Evolutionary conservation across 2,888 invertebrate species (phyloP).

Genomic region (Parnassius glacialis): DNA sequence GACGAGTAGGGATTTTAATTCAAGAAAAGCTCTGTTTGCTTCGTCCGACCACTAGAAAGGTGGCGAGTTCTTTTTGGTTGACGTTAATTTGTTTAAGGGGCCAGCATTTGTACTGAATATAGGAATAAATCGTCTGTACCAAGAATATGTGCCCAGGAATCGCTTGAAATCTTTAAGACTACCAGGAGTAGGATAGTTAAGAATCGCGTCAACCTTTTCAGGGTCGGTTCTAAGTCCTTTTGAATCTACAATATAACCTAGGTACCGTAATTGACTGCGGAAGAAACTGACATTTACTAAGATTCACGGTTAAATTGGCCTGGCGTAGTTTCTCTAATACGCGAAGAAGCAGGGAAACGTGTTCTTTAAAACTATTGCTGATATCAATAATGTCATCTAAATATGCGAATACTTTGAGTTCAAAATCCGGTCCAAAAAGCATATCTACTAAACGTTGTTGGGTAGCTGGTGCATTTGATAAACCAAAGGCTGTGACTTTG

Average conservation of each 20-base stretch:
- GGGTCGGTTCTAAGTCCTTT: conserved; percentile 34
- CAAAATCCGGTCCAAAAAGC: too few relatives aligned
- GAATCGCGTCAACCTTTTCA: conserved; percentile 32
- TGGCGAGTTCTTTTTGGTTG: too few relatives aligned
- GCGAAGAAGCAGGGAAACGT: too few relatives aligned
- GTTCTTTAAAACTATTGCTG: conserved; percentile 1
- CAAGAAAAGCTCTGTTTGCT: conserved; percentile 29
- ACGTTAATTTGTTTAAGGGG: conserved; percentile 8
- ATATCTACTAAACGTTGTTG: too few relatives aligned
- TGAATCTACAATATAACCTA: conserved; percentile 21
- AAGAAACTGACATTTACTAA: conserved; percentile 34
- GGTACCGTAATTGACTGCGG: conserved; percentile 21
- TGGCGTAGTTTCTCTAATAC: conserved; percentile 21
- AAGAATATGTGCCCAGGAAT: conserved; percentile 36
- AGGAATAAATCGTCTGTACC: conserved; percentile 35
- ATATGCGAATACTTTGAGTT: too few relatives aligned
- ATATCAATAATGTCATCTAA: conserved; percentile 33
- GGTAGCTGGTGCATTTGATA: too few relatives aligned
- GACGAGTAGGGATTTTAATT: conserved; percentile 28
- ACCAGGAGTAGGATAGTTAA: conserved; percentile 33
- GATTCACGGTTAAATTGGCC: conserved; percentile 30
- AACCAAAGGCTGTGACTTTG: too few relatives aligned
- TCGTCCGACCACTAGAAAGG: background rate
- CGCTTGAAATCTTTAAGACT: conserved; percentile 13
- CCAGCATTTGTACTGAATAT: conserved; percentile 24